Evolutionary conservation across 64 coral and sea anemone genomes (phyloP), one percentile per base, ranked within the genome.

Genomic region (Cladopsammia gracilis): DNA sequence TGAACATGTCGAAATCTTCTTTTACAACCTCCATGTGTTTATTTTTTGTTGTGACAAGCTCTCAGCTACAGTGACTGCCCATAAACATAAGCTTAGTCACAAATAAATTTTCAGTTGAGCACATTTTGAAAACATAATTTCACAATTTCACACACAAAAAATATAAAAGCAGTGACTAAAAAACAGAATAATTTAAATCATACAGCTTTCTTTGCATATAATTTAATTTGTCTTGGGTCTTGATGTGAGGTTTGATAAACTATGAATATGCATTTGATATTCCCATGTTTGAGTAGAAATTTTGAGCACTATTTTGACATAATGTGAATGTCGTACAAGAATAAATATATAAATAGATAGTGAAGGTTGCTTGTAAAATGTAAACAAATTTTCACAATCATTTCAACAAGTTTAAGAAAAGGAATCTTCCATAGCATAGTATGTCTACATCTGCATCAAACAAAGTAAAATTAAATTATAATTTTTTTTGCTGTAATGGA

Each of bases 21-120:
- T 16, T 34, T 45, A 34, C 34, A 2, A 34, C 34, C 34, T 34
- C 34, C 58, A 3, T 44, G 25, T 82, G 80, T 50, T 13, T 64
- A 64, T 82, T 82, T 48, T 82, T 82, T 66, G 42, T 83, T 66
- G 66, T 47, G 43, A 64, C 34, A 83, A 65, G 42, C 44, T 16
- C 44, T 16, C 11, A 48, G 64, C 20, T 44, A 48, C 3, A 64
- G 60, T 23, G 62, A 66, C 80, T 67, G 26, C 44, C 15, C 16
- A 7, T 45, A 75, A 49, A 49, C 14, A 75, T 69, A 25, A 16
- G 16, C 66, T 8, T 7, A 44, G 25, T 34, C 34, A 34, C 34
- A 34, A 34, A 72, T 72, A 26, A 72, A 34, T 34, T 44, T 44
- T 6, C 26, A 50, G 45, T 20, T n/a, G 18, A 10, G 20, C 43